Base-by-base conservation (phyloP, 2,888 invertebrate species). In the Nemapogon koenigi region DNA sequence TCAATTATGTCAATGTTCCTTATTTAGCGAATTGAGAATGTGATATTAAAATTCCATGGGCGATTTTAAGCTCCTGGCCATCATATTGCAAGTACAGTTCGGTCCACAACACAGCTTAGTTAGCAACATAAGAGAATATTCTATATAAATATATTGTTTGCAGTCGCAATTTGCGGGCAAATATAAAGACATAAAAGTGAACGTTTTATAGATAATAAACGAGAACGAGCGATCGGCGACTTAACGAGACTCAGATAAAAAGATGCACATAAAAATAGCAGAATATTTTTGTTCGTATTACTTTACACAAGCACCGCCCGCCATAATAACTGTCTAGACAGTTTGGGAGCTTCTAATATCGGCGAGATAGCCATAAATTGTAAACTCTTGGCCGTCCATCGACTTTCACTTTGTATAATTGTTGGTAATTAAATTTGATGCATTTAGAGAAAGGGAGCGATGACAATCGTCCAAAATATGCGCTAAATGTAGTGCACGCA, bases 141-240 rank as follows among this genome's bases (percentile, higher is more conserved):
- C n/a, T 33, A 19, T 14, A 33, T 33, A 33, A 33, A 33, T 3
- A 17, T 6, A 10, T 33, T 33, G n/a, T 19, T 18, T 33, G 13
- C 33, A 11, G n/a, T n/a, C n/a, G 33, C 33, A 37, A 33, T 33
- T 31, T 33, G 13, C 33, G 8, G 16, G 39, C 26, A 26, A 19
- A 39, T 31, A 43, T 43, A 39, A 43, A 43, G 43, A 41, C 39
- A 43, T 43, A 41, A 43, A 42, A 39, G 41, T 28, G 28, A 17
- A 30, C 38, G 38, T 38, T 43, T 43, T 43, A 43, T 41, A 28
- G 41, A 31, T 39, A 33, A 38, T 43, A 41, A 43, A 43, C 38
- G 26, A 26, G 6, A 37, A 39, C 37, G 37, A 37, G 30, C 40
- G 37, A 37, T 40, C 16, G 27, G 16, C 40, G 28, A 29, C 26